Base-by-base conservation (phyloP, 2,888 invertebrate genomes). In the Pyrocoelia pectoralis region DNA sequence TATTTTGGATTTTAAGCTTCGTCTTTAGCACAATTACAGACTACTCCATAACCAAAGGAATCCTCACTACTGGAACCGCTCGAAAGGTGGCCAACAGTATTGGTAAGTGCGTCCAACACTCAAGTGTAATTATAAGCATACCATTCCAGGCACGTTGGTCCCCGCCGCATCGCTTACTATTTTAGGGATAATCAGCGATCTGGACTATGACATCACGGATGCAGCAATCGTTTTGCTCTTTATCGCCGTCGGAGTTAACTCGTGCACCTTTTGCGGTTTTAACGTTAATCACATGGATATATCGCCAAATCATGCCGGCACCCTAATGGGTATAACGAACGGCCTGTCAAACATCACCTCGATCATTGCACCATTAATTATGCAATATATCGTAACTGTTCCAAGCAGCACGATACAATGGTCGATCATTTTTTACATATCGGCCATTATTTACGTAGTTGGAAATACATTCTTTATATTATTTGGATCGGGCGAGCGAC, bases 291-390 rank as follows among this genome's bases (percentile, higher is more conserved):
- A 93, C 74, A 91, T 95, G 66, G 94, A 95, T 81, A 82, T 95
- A 54, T 90, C 94, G 4, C 93, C 94, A 0, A 92, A 91, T 77
- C 92, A 89, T 77, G 91, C 94, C 1, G 94, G 94, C 18, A 88
- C 90, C 0, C 80, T 94, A 69, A 93, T 94, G 93, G 94, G 94
- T 3, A 88, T 94, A 71, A 93, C 93, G 1, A 94, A 94, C 77
- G 89, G 90, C 8, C 82, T 86, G 10, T 90, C 91, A 0, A 93
- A 91, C 73, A 82, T 93, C 10, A 89, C 91, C 80, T 91, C 93
- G 56, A 89, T 94, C 66, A 82, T 93, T 70, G 93, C 93, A 0
- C 94, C 94, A 0, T 80, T 92, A 1, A 83, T 89, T 17, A 91
- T 92, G 0, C 89, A 90, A 5, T 79, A 87, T 10, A 85, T 94